Conservation (phyloP, 2,888 invertebrate species). For the Dynastes hyllus region DNA sequence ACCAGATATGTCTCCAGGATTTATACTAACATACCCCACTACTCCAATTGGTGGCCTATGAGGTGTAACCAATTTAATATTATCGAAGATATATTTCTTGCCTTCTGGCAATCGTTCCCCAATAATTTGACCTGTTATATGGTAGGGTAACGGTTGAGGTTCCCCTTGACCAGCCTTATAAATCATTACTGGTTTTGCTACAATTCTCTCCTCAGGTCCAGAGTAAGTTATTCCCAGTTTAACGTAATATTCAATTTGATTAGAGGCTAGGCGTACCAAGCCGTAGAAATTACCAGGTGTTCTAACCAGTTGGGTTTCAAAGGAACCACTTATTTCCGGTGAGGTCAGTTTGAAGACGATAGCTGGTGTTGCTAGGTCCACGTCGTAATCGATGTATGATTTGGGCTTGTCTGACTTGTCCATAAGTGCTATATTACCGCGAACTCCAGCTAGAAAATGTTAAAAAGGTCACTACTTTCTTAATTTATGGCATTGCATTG, state of each 20-base stretch:
- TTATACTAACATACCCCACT: constrained; percentile 72
- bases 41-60: constrained; percentile 71
- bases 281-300: constrained; percentile 77
- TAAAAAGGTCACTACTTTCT: background rate
- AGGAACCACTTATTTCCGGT: constrained; percentile 51
- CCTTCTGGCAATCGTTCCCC: constrained; percentile 67
- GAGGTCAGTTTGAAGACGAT: background rate
- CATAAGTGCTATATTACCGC: background rate
- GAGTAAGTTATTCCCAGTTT: constrained; percentile 79
- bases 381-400: background rate
- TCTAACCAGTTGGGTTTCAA: constrained; percentile 75
- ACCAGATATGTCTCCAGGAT: constrained; percentile 68
- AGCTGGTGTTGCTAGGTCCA: background rate
- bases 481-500: too few relatives aligned
- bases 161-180: constrained; percentile 76
- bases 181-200: constrained; percentile 82
- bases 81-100: constrained; percentile 75
- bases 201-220: constrained; percentile 73
- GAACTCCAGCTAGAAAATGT: background rate
- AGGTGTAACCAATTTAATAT: constrained; percentile 72
- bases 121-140: constrained; percentile 73
- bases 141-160: constrained; percentile 69
- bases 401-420: background rate
- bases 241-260: constrained; percentile 76
- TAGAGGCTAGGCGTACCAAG: constrained; percentile 75